These are phyloP conservation scores for Stigmatopora nigra DNA, from an alignment of 2,113 vertebrate genomes.

Conservation along the genomic window DNA sequence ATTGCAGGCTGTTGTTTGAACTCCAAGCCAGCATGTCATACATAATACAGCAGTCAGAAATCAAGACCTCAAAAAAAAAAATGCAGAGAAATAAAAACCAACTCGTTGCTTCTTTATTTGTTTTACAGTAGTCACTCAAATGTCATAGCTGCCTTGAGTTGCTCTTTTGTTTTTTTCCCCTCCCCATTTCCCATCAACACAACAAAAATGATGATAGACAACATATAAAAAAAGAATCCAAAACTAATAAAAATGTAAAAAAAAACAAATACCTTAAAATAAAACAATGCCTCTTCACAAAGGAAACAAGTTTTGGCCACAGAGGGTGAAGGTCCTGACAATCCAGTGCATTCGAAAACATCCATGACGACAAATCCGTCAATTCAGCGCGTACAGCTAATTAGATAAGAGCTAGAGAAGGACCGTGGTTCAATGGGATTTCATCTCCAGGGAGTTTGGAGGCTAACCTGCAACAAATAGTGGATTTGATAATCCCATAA, in stretches of 20 bases:
- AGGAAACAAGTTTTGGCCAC: slow-evolving; percentile 68
- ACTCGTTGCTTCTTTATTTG: slow-evolving; percentile 72
- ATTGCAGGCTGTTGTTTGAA: too few species aligned
- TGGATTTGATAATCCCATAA: too few species aligned
- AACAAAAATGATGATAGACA: slow-evolving; percentile 58
- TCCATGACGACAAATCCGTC: slow-evolving; percentile 14
- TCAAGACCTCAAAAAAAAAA: neutral
- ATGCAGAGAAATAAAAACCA: slow-evolving; percentile 56
- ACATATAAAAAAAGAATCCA: slow-evolving; percentile 53
- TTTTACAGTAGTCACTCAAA: slow-evolving; percentile 76
- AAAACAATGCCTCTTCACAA: slow-evolving; percentile 59
- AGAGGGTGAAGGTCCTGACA: slow-evolving; percentile 30
- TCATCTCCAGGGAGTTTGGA: slow-evolving; percentile 11
- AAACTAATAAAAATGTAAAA: neutral
- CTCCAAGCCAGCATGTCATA: neutral
- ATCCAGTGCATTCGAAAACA: slow-evolving; percentile 61
- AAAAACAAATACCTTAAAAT: slow-evolving; percentile 39
- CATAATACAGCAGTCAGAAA: neutral
- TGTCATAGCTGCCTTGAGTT: slow-evolving; percentile 74
- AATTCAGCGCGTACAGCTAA: slow-evolving; percentile 11
- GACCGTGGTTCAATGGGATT: slow-evolving; percentile 41
- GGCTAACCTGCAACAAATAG: neutral
- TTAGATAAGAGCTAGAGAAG: slow-evolving; percentile 49
- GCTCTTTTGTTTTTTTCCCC: slow-evolving; percentile 52
- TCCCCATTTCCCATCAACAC: slow-evolving; percentile 57